Evolutionary conservation across 1,140 invertebrate genomes (phyloP).

Genomic region (Uloborus diversus): DNA sequence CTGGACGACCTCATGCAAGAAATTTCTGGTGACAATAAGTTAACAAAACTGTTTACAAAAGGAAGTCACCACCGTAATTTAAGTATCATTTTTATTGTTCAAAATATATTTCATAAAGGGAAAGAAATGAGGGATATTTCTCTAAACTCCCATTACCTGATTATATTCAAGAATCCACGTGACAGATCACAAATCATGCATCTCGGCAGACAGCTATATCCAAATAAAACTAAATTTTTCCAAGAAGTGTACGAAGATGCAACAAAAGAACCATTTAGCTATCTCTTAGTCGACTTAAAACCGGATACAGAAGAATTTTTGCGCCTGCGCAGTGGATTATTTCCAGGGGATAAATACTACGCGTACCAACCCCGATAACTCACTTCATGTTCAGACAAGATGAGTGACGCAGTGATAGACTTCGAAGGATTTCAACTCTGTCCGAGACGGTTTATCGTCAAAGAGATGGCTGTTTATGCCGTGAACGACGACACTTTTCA

Average conservation of each 20-base stretch:
- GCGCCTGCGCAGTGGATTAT: background rate
- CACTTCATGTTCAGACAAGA: background rate
- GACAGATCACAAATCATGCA: conserved; percentile 63
- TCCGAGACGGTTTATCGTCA: background rate
- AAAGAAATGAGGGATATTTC: conserved; percentile 63
- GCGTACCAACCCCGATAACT: background rate
- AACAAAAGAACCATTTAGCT: background rate
- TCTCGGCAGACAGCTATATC: conserved; percentile 62
- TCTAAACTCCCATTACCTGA: conserved; percentile 64
- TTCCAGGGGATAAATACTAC: background rate
- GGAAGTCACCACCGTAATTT: conserved; percentile 64
- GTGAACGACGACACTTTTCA: background rate
- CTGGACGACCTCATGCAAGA: conserved; percentile 66
- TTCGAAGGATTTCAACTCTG: background rate
- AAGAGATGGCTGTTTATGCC: background rate
- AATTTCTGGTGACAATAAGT: conserved; percentile 58
- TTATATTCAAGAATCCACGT: conserved; percentile 66
- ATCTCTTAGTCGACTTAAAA: background rate
- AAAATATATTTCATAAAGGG: conserved; percentile 66
- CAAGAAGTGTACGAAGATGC: conserved; percentile 62
- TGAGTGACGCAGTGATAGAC: background rate
- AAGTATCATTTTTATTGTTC: conserved; percentile 65
- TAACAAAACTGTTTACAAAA: conserved; percentile 66
- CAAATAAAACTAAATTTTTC: conserved; percentile 64
- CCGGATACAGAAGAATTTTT: background rate